Percentiles rank a stretch among this genome's conserved stretches.
These are phyloP conservation scores for Campoplex capitator DNA, from an alignment of 2,888 invertebrate species.

Conservation along the genomic window DNA sequence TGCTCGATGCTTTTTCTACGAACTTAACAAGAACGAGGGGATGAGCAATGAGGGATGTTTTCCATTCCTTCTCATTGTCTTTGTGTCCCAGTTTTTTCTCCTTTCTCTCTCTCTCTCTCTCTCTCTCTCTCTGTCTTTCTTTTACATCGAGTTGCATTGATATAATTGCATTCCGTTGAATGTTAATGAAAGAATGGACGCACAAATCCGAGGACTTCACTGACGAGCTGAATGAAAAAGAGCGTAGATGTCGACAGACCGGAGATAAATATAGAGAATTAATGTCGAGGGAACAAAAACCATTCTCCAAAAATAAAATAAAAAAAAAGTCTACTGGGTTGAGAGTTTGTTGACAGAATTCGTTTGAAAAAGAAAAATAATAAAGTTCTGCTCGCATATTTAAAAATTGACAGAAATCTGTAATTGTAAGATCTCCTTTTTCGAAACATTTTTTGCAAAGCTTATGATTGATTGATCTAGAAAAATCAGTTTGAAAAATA, in stretches of 20 bases:
- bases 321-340: background rate
- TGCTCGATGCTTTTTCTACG: background rate
- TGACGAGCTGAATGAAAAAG: conserved; percentile 26
- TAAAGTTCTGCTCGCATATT: too few relatives aligned
- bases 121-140: conserved; percentile 13
- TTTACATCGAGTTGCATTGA: conserved; percentile 18
- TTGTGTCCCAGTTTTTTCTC: conserved; percentile 7
- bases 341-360: background rate
- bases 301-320: background rate
- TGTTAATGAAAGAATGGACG: conserved; percentile 32
- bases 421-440: too few relatives aligned
- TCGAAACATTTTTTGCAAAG: too few relatives aligned
- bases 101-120: background rate
- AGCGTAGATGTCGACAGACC: conserved; percentile 2
- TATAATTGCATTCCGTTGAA: conserved; percentile 58
- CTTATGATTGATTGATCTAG: background rate
- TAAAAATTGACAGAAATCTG: too few relatives aligned
- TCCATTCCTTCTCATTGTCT: background rate
- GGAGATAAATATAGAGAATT: conserved; percentile 32
- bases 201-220: conserved; percentile 12
- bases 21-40: background rate
- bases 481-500: background rate
- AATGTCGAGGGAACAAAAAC: background rate
- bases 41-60: conserved; percentile 9
- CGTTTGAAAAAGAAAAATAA: background rate